Evolutionary conservation across 2,797 vertebrate species (phyloP).

Genomic region (Leptodactylus fallax): DNA sequence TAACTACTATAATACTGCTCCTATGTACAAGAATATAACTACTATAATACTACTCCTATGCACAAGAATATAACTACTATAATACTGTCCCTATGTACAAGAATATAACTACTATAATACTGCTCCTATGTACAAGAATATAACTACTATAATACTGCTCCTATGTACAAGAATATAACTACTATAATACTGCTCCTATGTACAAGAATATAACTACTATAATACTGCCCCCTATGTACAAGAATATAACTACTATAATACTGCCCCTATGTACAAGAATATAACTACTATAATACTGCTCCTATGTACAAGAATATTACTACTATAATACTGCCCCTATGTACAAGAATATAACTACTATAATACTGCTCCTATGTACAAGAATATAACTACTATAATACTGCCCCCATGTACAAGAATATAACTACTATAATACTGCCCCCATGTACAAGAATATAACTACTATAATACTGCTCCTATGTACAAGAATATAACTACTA

Average conservation of each 20-base stretch:
- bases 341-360: too few species aligned
- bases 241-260: too few species aligned
- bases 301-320: too few species aligned
- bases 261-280: too few species aligned
- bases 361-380: background rate
- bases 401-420: background rate
- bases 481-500: conserved; percentile 2
- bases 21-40: background rate
- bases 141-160: conserved; percentile 6
- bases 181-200: conserved; percentile 1
- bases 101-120: conserved; percentile 10
- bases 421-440: background rate
- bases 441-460: background rate
- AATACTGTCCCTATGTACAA: conserved; percentile 3
- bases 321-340: too few species aligned
- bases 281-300: too few species aligned
- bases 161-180: conserved; percentile 13
- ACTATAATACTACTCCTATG: background rate
- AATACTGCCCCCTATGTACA: too few species aligned
- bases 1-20: conserved; percentile 12
- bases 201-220: conserved; percentile 6
- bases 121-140: background rate
- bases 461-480: background rate
- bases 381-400: conserved; percentile 4
- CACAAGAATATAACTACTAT: conserved; percentile 16